A percentile compares a stretch with the other conserved stretches of the same genome.
phyloP scores from a whole-genome alignment of 2,888 invertebrate species.

The Cephus sareptanus region DNA sequence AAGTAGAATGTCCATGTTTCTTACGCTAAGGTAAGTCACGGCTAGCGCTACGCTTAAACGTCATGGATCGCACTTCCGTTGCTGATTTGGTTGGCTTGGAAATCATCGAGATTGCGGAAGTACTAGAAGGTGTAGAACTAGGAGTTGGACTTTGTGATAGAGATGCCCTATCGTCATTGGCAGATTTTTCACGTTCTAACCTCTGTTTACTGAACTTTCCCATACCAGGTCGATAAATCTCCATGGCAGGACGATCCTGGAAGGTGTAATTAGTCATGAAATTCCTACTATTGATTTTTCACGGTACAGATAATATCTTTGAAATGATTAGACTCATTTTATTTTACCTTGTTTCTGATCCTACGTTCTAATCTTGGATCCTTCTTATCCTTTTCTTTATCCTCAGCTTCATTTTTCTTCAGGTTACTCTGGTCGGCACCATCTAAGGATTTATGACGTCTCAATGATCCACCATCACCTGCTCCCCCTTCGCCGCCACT shows the following conservation, averaged over 20 bases:
- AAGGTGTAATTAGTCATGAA: constrained; percentile 3
- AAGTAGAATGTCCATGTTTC: background rate
- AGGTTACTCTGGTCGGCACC: constrained; percentile 69
- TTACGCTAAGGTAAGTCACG: constrained; percentile 52
- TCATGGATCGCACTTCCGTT: constrained; percentile 61
- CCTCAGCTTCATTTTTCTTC: constrained; percentile 70
- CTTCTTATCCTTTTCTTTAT: constrained; percentile 69
- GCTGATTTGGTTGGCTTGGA: constrained; percentile 28
- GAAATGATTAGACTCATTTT: background rate
- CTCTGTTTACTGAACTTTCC: constrained; percentile 79
- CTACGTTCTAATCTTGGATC: constrained; percentile 73
- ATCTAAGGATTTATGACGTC: constrained; percentile 71
- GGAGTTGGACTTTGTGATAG: constrained; percentile 62
- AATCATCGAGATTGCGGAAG: constrained; percentile 32
- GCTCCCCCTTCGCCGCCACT: constrained; percentile 58
- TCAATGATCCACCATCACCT: constrained; percentile 63
- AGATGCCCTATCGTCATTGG: constrained; percentile 57
- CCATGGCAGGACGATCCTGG: constrained; percentile 88
- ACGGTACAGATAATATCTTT: background rate
- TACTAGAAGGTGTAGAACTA: constrained; percentile 30
- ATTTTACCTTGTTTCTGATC: constrained; percentile 74
- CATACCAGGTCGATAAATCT: constrained; percentile 92
- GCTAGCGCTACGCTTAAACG: constrained; percentile 60
- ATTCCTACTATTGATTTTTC: background rate
- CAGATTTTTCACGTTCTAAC: constrained; percentile 61